phyloP scores from a whole-genome alignment of 2,888 invertebrate species.

The Pristionchus japonicus region DNA sequence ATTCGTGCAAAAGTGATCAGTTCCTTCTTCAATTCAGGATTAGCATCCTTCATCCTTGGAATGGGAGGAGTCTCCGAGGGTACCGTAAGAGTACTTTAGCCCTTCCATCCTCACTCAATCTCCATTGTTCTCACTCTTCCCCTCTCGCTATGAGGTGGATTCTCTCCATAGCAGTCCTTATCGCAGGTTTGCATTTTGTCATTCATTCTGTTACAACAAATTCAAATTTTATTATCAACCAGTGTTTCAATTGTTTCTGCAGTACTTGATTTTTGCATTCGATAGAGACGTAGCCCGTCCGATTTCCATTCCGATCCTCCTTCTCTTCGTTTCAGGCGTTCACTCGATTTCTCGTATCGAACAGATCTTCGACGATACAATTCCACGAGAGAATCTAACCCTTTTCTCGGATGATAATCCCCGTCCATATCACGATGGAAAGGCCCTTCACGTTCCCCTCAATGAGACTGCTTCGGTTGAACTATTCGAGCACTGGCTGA shows the following conservation, averaged over 20 bases:
- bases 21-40: not conserved
- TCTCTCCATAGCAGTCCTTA: not conserved
- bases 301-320: not conserved
- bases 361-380: not conserved
- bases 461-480: slow-evolving; percentile 63
- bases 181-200: not conserved
- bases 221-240: not conserved
- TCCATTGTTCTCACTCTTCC: not conserved
- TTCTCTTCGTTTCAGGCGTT: not conserved
- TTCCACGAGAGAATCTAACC: not conserved
- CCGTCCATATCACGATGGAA: slow-evolving; percentile 51
- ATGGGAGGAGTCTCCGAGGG: not conserved
- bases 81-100: slow-evolving; percentile 36
- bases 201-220: not conserved
- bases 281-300: too few relatives aligned
- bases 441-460: slow-evolving; percentile 56
- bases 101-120: not conserved
- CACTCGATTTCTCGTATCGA: not conserved
- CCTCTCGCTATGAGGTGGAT: slow-evolving; percentile 30
- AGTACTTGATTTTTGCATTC: not conserved
- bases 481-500: slow-evolving; percentile 69
- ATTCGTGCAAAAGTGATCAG: not conserved
- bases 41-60: not conserved
- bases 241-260: too few relatives aligned
- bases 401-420: slow-evolving; percentile 13